Percentiles rank a stretch among this genome's conserved stretches.
These are phyloP conservation scores for Liasis olivaceus DNA, from an alignment of 2,797 vertebrate genomes.

Conservation along the genomic window DNA sequence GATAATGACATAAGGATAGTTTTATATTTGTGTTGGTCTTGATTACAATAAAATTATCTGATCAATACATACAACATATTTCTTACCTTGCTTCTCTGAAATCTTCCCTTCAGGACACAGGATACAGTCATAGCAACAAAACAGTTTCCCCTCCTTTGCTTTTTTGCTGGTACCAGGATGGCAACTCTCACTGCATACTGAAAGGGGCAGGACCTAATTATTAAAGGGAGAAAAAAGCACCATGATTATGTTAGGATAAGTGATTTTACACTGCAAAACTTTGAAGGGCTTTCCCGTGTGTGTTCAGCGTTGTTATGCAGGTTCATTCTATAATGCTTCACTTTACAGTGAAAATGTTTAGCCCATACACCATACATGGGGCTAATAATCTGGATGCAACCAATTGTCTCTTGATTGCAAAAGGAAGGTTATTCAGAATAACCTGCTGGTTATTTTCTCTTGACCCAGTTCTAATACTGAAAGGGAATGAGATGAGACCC, in stretches of 20 bases:
- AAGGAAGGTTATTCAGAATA: too few relatives aligned
- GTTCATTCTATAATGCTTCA: background rate
- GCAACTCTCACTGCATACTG: background rate
- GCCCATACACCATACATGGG: background rate
- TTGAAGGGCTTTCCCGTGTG: background rate
- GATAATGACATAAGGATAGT: background rate
- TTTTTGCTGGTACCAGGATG: background rate
- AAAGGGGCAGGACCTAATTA: background rate
- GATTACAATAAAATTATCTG: background rate
- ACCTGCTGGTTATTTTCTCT: too few relatives aligned
- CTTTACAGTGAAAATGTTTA: background rate
- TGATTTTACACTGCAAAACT: background rate
- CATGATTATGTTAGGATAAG: background rate
- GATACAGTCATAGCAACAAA: slow-evolving; percentile 8
- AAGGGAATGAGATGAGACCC: too few relatives aligned
- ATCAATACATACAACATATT: background rate
- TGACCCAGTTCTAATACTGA: too few relatives aligned
- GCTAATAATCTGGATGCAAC: too few relatives aligned
- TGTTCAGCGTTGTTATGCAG: too few relatives aligned
- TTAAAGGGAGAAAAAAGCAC: background rate
- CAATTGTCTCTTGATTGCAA: too few relatives aligned
- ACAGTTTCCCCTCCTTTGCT: background rate
- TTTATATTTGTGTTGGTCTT: background rate
- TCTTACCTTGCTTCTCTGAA: background rate
- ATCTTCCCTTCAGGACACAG: slow-evolving; percentile 4